phyloP scores from a whole-genome alignment of 2,797 vertebrate species.

The Sebastes trivittatus region DNA sequence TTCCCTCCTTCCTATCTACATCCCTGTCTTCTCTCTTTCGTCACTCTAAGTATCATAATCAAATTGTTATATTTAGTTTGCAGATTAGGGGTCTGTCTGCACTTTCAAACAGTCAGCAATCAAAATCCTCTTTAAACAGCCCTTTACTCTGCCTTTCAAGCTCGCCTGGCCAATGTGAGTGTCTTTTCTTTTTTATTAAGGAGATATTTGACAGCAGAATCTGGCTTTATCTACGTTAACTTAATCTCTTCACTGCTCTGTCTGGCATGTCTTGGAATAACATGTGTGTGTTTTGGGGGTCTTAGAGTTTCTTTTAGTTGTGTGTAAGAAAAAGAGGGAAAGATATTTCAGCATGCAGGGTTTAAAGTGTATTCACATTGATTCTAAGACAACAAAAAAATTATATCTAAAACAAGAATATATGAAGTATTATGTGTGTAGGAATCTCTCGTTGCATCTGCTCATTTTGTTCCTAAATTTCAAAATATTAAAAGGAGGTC shows the following conservation, averaged over 20 bases:
- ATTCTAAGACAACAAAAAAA: neutral
- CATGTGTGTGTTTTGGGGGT: neutral
- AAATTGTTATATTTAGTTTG: conserved; percentile 51
- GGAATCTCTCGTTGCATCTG: neutral
- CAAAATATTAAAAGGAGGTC: neutral
- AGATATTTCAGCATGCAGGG: neutral
- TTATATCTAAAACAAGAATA: neutral
- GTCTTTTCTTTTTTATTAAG: neutral
- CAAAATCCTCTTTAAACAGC: neutral
- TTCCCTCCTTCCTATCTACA: conserved; percentile 8
- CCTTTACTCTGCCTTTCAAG: conserved; percentile 1
- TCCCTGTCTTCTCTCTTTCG: conserved; percentile 33
- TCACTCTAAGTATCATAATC: conserved; percentile 37
- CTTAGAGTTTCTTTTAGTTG: neutral
- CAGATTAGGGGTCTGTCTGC: conserved; percentile 39
- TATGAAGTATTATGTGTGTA: neutral
- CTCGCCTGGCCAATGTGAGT: neutral
- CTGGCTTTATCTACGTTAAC: conserved; percentile 11
- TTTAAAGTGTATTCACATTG: neutral
- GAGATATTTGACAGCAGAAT: conserved; percentile 5
- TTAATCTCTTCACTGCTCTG: conserved; percentile 5
- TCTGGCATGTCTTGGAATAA: conserved; percentile 1
- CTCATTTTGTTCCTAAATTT: neutral
- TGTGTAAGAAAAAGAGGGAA: neutral
- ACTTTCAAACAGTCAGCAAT: neutral